These are phyloP conservation scores for Catharus minimus DNA, from an alignment of 2,113 vertebrate genomes.

Conservation along the genomic window DNA sequence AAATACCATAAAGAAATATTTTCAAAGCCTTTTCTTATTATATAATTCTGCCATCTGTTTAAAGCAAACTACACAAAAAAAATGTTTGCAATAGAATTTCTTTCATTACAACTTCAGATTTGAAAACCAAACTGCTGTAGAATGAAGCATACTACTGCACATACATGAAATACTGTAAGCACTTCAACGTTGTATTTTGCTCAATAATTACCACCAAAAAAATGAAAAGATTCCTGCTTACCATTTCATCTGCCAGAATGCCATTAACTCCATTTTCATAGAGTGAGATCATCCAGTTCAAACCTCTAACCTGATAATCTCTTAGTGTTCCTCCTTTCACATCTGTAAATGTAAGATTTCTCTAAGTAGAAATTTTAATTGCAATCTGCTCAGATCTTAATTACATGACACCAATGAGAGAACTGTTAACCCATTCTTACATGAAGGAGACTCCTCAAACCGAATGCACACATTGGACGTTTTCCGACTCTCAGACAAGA, in stretches of 20 bases:
- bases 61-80: neutral
- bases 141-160: neutral
- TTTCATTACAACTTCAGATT: neutral
- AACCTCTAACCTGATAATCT: conserved; percentile 89
- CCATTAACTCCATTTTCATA: conserved; percentile 93
- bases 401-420: neutral
- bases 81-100: neutral
- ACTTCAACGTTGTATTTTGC: neutral
- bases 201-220: neutral
- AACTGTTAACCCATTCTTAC: conserved; percentile 64
- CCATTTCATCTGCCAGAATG: conserved; percentile 93
- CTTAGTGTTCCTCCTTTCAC: conserved; percentile 86
- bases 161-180: neutral
- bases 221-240: conserved; percentile 63
- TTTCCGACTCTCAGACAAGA: conserved; percentile 85
- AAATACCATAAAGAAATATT: neutral
- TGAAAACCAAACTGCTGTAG: neutral
- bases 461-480: conserved; percentile 82
- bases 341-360: conserved; percentile 74
- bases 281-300: conserved; percentile 92
- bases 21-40: neutral
- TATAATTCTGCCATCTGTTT: neutral
- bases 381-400: neutral
- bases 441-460: conserved; percentile 90
- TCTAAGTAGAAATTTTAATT: conserved; percentile 26